Evolutionary conservation across 2,888 invertebrate species (phyloP), one percentile per base, ranked within the genome.

Genomic region (Frankliniella fusca): DNA sequence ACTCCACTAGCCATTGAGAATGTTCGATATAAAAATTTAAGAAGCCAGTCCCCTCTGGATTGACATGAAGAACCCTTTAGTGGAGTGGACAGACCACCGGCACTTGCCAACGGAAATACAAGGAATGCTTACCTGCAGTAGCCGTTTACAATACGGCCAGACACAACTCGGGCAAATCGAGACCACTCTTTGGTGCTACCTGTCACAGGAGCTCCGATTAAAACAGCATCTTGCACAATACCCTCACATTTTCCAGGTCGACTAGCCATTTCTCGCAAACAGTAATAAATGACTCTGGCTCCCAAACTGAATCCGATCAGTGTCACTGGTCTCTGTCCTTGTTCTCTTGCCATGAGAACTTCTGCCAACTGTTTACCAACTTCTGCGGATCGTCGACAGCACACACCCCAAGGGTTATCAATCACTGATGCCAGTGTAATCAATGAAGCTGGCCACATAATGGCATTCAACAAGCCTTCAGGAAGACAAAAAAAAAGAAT

Each of bases 321-420:
- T 0, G 92, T 91, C 48, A 93, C 92, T 3, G 93, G 93, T 65
- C 93, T 87, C 85, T 91, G 90, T 10, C 93, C 93, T 86, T 92
- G 92, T 84, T 91, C 89, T 83, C 92, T 87, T 11, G 90, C 88
- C 49, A 92, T 86, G 54, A 93, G 87, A n/a, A 93, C 91, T 83
- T 92, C 91, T 3, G 93, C 93, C 82, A 93, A 87, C 85, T 92
- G 91, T 85, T 90, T 90, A 10, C 93, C 93, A 28, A 91, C 91
- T 86, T 91, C 90, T 9, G 90, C 90, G 28, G 92, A 89, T 80
- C 93, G 87, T 65, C 91, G 87, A 79, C 92, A 89, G 86, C 92
- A 92, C 7, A 92, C 92, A 82, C 91, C 91, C 93, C 93, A 93
- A 0, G 93, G 92, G 86, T 93, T 93, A 87, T 93, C 92, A 83